These are phyloP conservation scores for Magallana ariakensis DNA, from an alignment of 1,140 invertebrate species.

Conservation along the genomic window DNA sequence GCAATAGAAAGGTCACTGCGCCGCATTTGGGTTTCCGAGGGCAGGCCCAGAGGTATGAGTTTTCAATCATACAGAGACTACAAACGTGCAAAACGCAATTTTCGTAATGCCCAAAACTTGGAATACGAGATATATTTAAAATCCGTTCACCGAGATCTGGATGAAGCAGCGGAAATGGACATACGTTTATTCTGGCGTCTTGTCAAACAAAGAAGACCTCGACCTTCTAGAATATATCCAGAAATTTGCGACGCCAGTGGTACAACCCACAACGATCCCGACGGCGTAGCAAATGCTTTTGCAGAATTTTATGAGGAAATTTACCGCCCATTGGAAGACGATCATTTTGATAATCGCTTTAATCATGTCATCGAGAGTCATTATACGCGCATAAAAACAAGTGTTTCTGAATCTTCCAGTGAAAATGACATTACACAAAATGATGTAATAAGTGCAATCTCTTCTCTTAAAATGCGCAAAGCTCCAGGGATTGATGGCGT, in stretches of 20 bases:
- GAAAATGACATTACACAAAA: background rate
- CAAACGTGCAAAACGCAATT: slow-evolving; percentile 42
- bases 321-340: background rate
- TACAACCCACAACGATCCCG: background rate
- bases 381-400: background rate
- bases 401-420: background rate
- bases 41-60: slow-evolving; percentile 39
- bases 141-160: slow-evolving; percentile 26
- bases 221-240: background rate
- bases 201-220: slow-evolving; percentile 8
- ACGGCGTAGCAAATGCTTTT: slow-evolving; percentile 6
- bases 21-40: slow-evolving; percentile 18
- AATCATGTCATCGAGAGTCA: background rate
- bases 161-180: slow-evolving; percentile 36
- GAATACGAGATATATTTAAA: slow-evolving; percentile 33
- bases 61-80: slow-evolving; percentile 27
- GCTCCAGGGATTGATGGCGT: slow-evolving; percentile 6
- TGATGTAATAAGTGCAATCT: slow-evolving; percentile 6
- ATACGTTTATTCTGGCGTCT: slow-evolving; percentile 42
- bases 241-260: slow-evolving; percentile 5
- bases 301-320: background rate
- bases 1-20: slow-evolving; percentile 18
- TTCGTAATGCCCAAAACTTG: background rate
- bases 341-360: background rate
- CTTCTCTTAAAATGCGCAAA: slow-evolving; percentile 28